Evolutionary conservation across 2,113 vertebrate species (phyloP).

Genomic region (Gadus macrocephalus): DNA sequence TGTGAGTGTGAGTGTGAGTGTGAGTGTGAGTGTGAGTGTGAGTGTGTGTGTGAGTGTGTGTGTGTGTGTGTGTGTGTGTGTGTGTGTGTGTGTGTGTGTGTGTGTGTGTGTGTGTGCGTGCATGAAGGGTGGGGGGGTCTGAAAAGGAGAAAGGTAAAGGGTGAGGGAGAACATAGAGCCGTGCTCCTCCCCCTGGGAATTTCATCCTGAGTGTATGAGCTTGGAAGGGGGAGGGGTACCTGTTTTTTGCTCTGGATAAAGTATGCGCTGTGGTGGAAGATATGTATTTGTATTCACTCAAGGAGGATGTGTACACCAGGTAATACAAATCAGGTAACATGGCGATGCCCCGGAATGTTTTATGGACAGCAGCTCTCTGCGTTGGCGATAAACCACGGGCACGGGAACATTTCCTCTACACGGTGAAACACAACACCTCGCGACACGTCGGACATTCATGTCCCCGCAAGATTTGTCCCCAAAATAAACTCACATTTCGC

Average conservation of each 20-base stretch:
- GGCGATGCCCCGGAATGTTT: background rate
- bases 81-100: too few relatives aligned
- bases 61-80: too few relatives aligned
- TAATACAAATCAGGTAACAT: background rate
- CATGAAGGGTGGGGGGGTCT: background rate
- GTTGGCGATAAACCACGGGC: background rate
- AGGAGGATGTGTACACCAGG: background rate
- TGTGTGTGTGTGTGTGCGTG: too few relatives aligned
- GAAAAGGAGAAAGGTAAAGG: conserved; percentile 24
- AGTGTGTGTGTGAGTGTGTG: too few relatives aligned
- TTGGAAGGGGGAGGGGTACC: background rate
- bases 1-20: too few relatives aligned
- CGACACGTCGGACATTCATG: conserved; percentile 31
- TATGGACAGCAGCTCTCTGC: background rate
- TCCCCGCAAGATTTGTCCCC: conserved; percentile 17
- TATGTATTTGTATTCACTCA: too few relatives aligned
- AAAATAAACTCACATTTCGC: conserved; percentile 20
- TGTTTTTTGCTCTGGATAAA: background rate
- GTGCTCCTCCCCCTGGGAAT: conserved; percentile 22
- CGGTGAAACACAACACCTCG: background rate
- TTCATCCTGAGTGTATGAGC: conserved; percentile 9
- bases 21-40: too few relatives aligned
- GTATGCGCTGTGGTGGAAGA: background rate
- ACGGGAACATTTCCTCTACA: background rate
- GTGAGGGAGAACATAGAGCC: conserved; percentile 29